Evolutionary conservation across 92 coral and sea anemone species (phyloP).

Genomic region (Meandrina meandrites): DNA sequence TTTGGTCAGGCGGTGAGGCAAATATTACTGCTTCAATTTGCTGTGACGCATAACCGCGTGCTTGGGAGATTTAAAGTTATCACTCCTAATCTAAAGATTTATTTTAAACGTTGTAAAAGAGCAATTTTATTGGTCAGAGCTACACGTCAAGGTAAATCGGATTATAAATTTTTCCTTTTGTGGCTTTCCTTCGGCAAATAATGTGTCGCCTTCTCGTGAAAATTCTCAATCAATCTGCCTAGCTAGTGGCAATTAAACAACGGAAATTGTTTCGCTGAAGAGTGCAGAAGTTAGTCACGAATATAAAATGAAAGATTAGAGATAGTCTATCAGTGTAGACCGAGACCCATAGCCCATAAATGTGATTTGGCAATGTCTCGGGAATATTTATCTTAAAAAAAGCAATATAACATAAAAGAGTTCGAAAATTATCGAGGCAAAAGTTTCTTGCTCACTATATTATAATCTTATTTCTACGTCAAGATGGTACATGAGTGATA

Average conservation of each 20-base stretch:
- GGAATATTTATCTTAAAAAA: neutral
- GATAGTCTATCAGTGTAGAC: neutral
- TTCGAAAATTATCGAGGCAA: neutral
- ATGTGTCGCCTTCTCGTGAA: neutral
- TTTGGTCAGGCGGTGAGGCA: constrained; percentile 14
- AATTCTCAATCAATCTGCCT: neutral
- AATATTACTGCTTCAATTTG: neutral
- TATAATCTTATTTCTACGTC: neutral
- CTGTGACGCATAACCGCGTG: neutral
- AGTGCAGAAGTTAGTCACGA: constrained; percentile 17
- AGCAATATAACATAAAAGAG: neutral
- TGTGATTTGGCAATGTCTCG: neutral
- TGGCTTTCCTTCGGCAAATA: neutral
- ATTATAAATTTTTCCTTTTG: neutral
- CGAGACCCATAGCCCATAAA: neutral
- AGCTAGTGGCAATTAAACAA: neutral
- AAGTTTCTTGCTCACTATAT: neutral
- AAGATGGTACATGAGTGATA: neutral
- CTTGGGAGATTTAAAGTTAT: neutral
- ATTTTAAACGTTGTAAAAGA: neutral
- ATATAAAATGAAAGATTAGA: neutral
- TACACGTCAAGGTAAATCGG: constrained; percentile 8
- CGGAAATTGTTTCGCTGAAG: constrained; percentile 6
- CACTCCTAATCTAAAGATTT: constrained; percentile 2
- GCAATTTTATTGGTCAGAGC: neutral